Evolutionary conservation across 2,888 invertebrate species (phyloP).

Genomic region (Zootermopsis nevadensis): DNA sequence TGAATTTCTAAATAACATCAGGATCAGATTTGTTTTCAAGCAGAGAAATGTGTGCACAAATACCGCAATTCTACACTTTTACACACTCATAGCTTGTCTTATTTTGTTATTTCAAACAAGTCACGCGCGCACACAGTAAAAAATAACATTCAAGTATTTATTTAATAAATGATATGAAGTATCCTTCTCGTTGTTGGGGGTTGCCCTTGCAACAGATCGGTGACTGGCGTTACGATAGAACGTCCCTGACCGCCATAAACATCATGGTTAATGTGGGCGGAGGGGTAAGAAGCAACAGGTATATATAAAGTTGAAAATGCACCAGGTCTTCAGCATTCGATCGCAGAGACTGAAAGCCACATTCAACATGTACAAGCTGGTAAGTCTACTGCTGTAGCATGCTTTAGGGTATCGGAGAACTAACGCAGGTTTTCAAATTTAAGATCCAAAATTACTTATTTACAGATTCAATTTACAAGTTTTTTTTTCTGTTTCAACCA

Average conservation of each 20-base stretch:
- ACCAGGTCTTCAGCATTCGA: constrained; percentile 33
- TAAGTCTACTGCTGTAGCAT: constrained; percentile 55
- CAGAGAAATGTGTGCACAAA: too few species aligned
- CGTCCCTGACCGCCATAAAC: constrained; percentile 41
- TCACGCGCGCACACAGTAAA: not conserved
- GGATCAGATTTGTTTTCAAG: too few species aligned
- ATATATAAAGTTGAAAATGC: constrained; percentile 23
- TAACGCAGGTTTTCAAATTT: too few species aligned
- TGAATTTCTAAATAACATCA: too few species aligned
- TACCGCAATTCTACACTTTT: too few species aligned
- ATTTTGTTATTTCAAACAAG: too few species aligned
- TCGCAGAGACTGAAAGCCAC: constrained; percentile 5
- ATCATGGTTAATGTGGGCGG: not conserved
- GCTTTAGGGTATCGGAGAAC: too few species aligned
- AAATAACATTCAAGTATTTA: not conserved
- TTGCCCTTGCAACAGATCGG: constrained; percentile 38
- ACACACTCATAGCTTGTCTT: too few species aligned
- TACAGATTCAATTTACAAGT: too few species aligned
- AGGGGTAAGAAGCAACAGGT: not conserved
- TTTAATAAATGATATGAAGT: not conserved
- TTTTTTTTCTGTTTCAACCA: too few species aligned
- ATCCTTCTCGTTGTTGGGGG: not conserved
- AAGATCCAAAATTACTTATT: too few species aligned
- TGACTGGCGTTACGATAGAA: not conserved
- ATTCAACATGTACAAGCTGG: constrained; percentile 62